A percentile compares a stretch with the other conserved stretches of the same genome.
Evolutionary conservation across 35 echinoderm and acorn worm species (phyloP).

Genomic region (Heliocidaris erythrogramma): DNA sequence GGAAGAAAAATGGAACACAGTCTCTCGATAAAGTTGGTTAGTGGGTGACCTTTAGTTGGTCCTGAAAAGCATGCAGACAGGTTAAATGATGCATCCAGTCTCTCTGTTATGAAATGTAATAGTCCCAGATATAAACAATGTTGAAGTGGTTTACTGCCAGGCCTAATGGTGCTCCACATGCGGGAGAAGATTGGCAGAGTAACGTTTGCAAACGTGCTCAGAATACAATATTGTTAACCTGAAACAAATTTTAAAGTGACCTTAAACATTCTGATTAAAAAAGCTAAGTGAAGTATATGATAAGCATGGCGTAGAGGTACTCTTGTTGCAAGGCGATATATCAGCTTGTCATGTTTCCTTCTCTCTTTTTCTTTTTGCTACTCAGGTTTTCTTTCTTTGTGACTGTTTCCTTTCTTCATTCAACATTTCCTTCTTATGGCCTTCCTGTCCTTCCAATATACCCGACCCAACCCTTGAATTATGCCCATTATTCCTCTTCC

Average conservation of each 20-base stretch:
- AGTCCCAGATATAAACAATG: conserved; percentile 10
- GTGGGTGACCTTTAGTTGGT: neutral
- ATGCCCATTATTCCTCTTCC: too few relatives aligned
- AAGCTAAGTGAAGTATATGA: neutral
- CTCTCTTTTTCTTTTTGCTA: neutral
- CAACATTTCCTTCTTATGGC: too few relatives aligned
- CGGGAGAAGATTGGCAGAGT: neutral
- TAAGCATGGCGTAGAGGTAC: neutral
- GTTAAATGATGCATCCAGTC: neutral
- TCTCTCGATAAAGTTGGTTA: neutral
- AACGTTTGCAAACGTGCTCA: neutral
- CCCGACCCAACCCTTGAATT: too few relatives aligned
- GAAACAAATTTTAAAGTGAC: neutral
- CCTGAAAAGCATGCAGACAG: neutral
- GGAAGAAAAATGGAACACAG: neutral
- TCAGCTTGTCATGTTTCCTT: neutral
- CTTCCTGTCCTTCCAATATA: too few relatives aligned
- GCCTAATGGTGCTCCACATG: neutral
- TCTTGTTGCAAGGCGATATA: neutral
- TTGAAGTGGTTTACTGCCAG: neutral
- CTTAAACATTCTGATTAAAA: conserved; percentile 2
- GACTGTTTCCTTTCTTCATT: neutral
- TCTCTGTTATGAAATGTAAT: neutral
- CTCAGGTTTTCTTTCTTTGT: neutral
- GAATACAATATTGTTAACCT: conserved; percentile 13